Evolutionary conservation across 2,797 vertebrate species (phyloP), one percentile per base, ranked within the genome.

Genomic region (Scarus forsteni): DNA sequence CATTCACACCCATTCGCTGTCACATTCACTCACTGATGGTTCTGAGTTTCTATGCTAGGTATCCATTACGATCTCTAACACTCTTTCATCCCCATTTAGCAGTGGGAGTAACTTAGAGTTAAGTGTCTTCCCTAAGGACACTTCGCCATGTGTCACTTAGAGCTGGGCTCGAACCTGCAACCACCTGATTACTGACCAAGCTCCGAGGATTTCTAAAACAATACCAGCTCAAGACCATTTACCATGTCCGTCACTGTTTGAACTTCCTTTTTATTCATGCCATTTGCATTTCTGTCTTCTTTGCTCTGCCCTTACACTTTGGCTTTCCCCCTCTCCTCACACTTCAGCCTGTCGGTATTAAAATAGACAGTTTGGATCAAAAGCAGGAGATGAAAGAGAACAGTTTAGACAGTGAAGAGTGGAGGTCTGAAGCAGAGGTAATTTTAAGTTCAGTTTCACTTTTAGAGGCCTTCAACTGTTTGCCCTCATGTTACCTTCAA

Each of bases 391-490:
- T 88, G 83, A 91, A 92, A 88, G 79, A 40, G 60, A 76, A 64
- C 16, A 75, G 87, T 87, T 93, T 87, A 88, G 81, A 65, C 48
- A 50, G 54, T 80, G 71, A 84, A 61, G 56, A 75, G 73, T 77
- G 59, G 60, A 77, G 69, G 75, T 83, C 69, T 62, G 80, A 82
- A 85, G 88, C 85, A 82, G 68, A 90, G 81, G 81, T 89, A 85
- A 91, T 75, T 38, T 79, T 59, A 82, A 87, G 83, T 88, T 86
- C 83, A 85, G 65, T 86, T 73, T 79, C 63, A 80, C 77, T 83
- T 74, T 89, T 76, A 39, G 70, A 80, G 75, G 58, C 46, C 60
- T 72, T 48, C 18, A 66, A 54, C 55, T 68, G 65, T 13, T 72
- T 70, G 43, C 12, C 63, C 42, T 35, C 38, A 62, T 70, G 62